A percentile compares a stretch with the other conserved stretches of the same genome.
Evolutionary conservation across 2,797 vertebrate species (phyloP).

Genomic region (Cirrhinus mrigala): DNA sequence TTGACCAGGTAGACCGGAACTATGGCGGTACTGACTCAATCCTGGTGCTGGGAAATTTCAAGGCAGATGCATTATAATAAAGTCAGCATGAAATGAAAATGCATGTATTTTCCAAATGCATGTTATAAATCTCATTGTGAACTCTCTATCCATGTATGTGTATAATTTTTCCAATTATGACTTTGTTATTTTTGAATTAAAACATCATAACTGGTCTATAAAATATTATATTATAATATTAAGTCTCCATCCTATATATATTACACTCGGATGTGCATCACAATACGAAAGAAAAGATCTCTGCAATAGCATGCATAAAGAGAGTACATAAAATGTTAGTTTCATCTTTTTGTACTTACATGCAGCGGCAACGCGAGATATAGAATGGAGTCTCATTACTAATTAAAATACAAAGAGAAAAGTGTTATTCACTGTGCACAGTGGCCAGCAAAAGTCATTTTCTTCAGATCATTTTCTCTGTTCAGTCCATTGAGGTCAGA

Average conservation of each 20-base stretch:
- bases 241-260: no score
- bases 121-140: background rate
- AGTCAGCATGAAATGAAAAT: background rate
- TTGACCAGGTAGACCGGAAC: rapidly evolving
- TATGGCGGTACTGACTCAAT: background rate
- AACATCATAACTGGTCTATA: background rate
- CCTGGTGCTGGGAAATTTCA: background rate
- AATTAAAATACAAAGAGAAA: background rate
- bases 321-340: background rate
- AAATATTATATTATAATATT: no score
- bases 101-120: background rate
- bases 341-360: background rate
- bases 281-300: background rate
- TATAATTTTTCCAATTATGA: background rate
- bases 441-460: background rate
- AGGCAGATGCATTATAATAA: background rate
- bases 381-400: background rate
- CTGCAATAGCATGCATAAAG: no score
- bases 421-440: background rate
- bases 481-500: background rate
- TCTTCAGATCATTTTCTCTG: no score
- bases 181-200: background rate
- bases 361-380: rapidly evolving
- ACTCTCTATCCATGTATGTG: background rate
- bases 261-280: background rate